Evolutionary conservation across 2,888 invertebrate genomes (phyloP).

Genomic region (Philereme transversata): DNA sequence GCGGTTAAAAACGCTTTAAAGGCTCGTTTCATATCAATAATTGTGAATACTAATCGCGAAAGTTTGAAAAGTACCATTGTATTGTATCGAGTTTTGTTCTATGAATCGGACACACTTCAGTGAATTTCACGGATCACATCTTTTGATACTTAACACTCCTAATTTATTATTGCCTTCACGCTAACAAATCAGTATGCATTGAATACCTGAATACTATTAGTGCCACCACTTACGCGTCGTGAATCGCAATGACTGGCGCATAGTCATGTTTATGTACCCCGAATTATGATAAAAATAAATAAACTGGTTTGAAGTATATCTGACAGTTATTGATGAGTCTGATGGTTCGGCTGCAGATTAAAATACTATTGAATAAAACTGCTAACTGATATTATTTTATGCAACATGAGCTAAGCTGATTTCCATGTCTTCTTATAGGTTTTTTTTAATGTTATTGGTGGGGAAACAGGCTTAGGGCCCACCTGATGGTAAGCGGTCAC

Average conservation of each 20-base stretch:
- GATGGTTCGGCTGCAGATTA: constrained; percentile 8
- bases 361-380: not conserved
- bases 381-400: not conserved
- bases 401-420: not conserved
- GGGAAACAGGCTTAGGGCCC: too few species aligned
- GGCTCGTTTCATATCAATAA: too few species aligned
- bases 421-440: not conserved
- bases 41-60: too few species aligned
- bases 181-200: constrained; percentile 40
- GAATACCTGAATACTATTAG: constrained; percentile 40
- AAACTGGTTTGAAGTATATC: constrained; percentile 14
- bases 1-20: too few species aligned
- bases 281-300: constrained; percentile 19
- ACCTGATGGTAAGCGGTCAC: too few species aligned
- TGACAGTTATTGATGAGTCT: constrained; percentile 22
- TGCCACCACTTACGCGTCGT: constrained; percentile 26
- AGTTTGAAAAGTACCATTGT: too few species aligned
- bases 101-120: not conserved
- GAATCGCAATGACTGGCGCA: constrained; percentile 38
- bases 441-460: too few species aligned
- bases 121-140: constrained; percentile 15
- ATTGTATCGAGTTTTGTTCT: not conserved
- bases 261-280: constrained; percentile 30
- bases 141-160: constrained; percentile 7
- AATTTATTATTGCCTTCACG: constrained; percentile 32